Base-by-base conservation (phyloP, 2,888 invertebrate genomes). In the Agrilus mali region DNA sequence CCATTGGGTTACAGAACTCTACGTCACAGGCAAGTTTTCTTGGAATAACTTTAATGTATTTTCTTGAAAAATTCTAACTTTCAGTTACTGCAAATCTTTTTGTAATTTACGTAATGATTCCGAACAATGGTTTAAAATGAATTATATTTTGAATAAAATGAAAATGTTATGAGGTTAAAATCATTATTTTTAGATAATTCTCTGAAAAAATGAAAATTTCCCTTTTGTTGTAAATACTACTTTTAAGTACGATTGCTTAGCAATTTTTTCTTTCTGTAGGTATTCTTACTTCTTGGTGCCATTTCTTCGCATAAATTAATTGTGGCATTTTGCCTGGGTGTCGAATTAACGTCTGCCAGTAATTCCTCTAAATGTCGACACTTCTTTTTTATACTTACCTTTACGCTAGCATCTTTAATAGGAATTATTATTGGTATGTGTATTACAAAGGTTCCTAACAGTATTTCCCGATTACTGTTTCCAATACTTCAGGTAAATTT, bases 291-390 rank as follows among this genome's bases (percentile, higher is more conserved):
- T 6, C 68, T 80, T 8, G 78, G 71, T 13, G 86, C 82, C 7
- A 82, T 88, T 2, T 76, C 82, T 0, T 80, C 82, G 4, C 87
- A 88, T 67, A 88, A 88, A 66, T 75, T 80, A 52, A 85, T 87
- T 13, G 84, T 88, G 42, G 81, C 82, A 1, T 86, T 88, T 65
- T 87, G 86, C 53, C 70, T 88, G 38, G 87, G 88, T 1, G 72
- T 83, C 1, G 86, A 86, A 63, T 68, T 87, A 44, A 55, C 63
- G 7, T 64, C 70, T 13, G 63, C 64, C 38, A 41, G 53, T 6
- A 41, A 46, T 15, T 57, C 50, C n/a, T 57, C 58, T 10, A 50
- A 59, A 37, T 67, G 71, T 39, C 64, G 67, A 33, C 77, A 82
- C 49, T 65, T 81, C 15, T 51, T 73, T 7, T 75, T 77, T 36